Conservation (phyloP, 2,797 vertebrate genomes). For the Tolypeutes matacus region DNA sequence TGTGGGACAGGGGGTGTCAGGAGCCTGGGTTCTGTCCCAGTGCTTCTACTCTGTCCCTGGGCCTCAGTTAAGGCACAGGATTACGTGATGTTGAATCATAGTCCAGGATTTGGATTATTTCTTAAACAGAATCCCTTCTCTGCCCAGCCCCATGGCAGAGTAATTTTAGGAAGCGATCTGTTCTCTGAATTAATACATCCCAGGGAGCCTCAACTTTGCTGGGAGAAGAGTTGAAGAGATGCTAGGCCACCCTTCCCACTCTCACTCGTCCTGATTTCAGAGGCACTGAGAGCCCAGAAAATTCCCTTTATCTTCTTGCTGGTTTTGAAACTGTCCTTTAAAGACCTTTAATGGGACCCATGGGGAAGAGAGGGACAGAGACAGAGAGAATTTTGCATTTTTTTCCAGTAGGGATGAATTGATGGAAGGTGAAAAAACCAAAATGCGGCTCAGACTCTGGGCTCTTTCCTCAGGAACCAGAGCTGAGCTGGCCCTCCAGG, state of each 20-base stretch:
- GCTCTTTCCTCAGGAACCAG: neutral
- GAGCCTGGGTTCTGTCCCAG: neutral
- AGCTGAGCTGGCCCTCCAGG: neutral
- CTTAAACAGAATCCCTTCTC: neutral
- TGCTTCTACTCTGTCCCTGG: neutral
- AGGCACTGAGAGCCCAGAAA: neutral
- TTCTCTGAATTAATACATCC: neutral
- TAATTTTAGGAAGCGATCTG: neutral
- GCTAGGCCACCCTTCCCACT: neutral
- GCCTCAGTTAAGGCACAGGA: neutral
- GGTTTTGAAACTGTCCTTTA: neutral
- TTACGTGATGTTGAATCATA: neutral
- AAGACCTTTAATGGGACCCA: neutral
- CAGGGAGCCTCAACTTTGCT: neutral
- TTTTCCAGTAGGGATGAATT: neutral
- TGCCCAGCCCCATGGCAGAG: neutral
- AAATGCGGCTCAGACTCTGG: neutral
- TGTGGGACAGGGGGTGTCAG: neutral
- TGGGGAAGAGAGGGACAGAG: neutral
- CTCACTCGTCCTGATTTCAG: neutral
- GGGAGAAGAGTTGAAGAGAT: neutral
- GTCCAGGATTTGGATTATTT: conserved; percentile 12
- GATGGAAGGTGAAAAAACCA: neutral
- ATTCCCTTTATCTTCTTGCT: neutral
- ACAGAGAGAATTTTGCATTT: neutral